A percentile compares a stretch with the other conserved stretches of the same genome.
Conservation (phyloP, 2,888 invertebrate species). For the Agrilus biguttatus region DNA sequence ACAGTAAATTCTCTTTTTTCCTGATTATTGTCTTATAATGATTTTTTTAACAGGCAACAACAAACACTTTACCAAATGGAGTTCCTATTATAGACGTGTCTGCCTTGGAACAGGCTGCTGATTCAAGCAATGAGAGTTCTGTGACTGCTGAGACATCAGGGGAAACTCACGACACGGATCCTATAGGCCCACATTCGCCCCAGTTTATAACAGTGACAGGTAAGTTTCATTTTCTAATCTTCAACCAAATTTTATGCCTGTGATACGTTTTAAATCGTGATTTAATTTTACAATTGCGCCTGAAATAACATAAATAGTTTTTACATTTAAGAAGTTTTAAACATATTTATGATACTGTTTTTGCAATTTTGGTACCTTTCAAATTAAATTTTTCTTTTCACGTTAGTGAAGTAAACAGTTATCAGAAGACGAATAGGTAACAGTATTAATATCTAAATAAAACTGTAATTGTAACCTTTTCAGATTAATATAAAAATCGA, state of each 20-base stretch:
- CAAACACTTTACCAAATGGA: slow-evolving; percentile 21
- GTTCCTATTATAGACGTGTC: slow-evolving; percentile 32
- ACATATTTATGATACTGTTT: too few relatives aligned
- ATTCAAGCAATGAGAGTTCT: slow-evolving; percentile 43
- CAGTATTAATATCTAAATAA: not conserved
- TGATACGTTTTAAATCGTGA: not conserved
- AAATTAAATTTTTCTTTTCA: too few relatives aligned
- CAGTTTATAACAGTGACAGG: slow-evolving; percentile 63
- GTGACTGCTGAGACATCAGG: slow-evolving; percentile 35
- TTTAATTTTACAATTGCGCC: not conserved
- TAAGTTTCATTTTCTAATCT: slow-evolving; percentile 18
- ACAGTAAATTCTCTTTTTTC: too few relatives aligned
- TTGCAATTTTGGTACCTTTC: not conserved
- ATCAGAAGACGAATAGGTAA: not conserved
- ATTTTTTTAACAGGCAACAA: too few relatives aligned
- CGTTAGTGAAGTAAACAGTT: too few relatives aligned
- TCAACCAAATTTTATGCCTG: not conserved
- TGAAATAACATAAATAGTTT: not conserved
- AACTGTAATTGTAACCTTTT: not conserved
- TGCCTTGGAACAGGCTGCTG: slow-evolving; percentile 39
- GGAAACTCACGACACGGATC: slow-evolving; percentile 36
- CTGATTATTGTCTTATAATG: not conserved
- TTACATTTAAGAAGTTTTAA: not conserved
- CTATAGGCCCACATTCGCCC: slow-evolving; percentile 33
- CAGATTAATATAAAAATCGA: not conserved